phyloP scores from a whole-genome alignment of 2,797 vertebrate genomes.

The Leuciscus waleckii region DNA sequence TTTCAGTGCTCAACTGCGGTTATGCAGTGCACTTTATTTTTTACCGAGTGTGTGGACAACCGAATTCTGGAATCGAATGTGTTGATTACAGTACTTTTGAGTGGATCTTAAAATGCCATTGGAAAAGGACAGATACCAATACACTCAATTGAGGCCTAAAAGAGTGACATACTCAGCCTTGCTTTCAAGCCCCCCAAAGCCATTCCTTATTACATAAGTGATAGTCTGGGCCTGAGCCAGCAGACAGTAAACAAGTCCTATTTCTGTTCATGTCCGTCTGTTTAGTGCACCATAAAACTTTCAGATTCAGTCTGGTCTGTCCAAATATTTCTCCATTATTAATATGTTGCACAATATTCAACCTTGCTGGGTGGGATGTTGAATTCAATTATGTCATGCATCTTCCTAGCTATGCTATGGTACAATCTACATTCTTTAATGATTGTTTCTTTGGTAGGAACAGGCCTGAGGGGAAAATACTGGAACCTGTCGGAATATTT shows the following conservation, averaged over 20 bases:
- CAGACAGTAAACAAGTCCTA: constrained; percentile 12
- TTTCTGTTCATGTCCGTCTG: constrained; percentile 12
- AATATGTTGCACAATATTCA: constrained; percentile 22
- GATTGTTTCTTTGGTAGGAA: constrained; percentile 77
- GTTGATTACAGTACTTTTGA: not conserved
- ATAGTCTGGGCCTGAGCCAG: constrained; percentile 6
- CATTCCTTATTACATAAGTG: constrained; percentile 20
- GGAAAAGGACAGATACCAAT: not conserved
- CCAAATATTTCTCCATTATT: not conserved
- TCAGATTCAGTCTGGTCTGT: constrained; percentile 24
- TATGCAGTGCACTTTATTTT: not conserved
- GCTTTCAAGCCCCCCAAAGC: not conserved
- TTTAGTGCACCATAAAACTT: not conserved
- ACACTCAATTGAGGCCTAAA: constrained; percentile 18
- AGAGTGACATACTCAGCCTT: not conserved
- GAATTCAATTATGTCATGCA: not conserved
- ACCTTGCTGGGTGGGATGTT: not conserved
- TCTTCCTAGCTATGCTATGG: not conserved
- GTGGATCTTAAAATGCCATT: not conserved
- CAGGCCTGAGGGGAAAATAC: constrained; percentile 93
- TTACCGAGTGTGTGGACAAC: not conserved
- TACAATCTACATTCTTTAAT: too few relatives aligned
- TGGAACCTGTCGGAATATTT: constrained; percentile 95
- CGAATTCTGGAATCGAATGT: not conserved
- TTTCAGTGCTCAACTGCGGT: not conserved